These are phyloP conservation scores for Heterodera carotae DNA, from an alignment of 1,140 invertebrate species.

Conservation along the genomic window DNA sequence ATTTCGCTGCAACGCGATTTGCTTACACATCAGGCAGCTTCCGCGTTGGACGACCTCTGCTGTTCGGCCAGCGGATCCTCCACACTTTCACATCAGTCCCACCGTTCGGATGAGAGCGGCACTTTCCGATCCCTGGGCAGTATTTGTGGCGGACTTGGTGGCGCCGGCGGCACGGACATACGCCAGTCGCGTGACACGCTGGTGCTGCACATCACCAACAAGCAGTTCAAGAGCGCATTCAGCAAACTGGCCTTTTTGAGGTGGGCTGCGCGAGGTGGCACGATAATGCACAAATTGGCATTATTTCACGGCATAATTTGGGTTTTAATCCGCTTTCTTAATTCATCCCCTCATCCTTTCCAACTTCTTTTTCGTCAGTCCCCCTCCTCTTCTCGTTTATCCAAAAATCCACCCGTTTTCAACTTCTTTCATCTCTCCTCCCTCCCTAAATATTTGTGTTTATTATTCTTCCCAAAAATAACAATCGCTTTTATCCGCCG, in stretches of 20 bases:
- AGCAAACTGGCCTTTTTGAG: slow-evolving; percentile 52
- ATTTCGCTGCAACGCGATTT: slow-evolving; percentile 58
- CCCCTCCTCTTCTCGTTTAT: no score
- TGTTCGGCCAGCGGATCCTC: neutral
- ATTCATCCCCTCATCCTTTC: neutral
- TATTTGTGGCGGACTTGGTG: slow-evolving; percentile 35
- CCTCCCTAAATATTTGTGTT: neutral
- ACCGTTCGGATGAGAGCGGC: neutral
- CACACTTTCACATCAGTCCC: neutral
- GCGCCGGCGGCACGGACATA: neutral
- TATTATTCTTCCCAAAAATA: slow-evolving; percentile 27
- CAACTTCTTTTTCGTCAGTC: neutral
- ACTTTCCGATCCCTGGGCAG: slow-evolving; percentile 35
- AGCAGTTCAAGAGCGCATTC: slow-evolving; percentile 58
- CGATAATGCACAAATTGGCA: no score
- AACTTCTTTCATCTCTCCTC: neutral
- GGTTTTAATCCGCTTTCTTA: neutral
- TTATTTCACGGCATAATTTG: no score
- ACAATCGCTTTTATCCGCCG: slow-evolving; percentile 23
- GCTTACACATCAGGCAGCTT: slow-evolving; percentile 41
- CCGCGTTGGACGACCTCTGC: slow-evolving; percentile 26
- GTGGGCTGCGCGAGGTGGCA: slow-evolving; percentile 29
- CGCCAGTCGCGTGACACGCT: slow-evolving; percentile 50
- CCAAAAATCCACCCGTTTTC: neutral
- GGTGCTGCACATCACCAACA: slow-evolving; percentile 63